Conservation (phyloP, 2,113 vertebrate genomes). For the Ciconia maguari region DNA sequence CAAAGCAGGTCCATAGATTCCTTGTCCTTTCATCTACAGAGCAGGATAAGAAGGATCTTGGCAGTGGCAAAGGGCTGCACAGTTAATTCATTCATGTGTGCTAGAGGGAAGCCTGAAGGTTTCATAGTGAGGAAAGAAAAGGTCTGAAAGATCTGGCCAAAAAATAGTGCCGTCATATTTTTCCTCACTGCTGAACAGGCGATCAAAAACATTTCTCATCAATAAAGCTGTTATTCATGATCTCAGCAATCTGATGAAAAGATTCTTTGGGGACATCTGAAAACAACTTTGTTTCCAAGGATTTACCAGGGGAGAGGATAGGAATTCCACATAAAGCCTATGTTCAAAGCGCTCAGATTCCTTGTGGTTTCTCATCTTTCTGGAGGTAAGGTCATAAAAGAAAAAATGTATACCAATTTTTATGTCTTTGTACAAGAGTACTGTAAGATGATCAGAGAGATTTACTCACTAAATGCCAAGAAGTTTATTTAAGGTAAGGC, state of each 20-base stretch:
- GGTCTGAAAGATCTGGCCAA: background rate
- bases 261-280: constrained; percentile 11
- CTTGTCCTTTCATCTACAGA: constrained; percentile 11
- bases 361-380: constrained; percentile 44
- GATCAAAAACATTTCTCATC: background rate
- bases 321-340: background rate
- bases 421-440: background rate
- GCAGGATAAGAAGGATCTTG: background rate
- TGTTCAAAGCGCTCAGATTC: background rate
- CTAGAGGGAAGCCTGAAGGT: background rate
- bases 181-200: background rate
- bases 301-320: background rate
- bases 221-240: constrained; percentile 5
- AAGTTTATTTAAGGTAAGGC: constrained; percentile 32
- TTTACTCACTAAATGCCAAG: background rate
- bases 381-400: constrained; percentile 20
- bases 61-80: background rate
- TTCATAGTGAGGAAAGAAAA: background rate
- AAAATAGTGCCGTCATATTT: background rate
- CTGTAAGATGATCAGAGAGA: background rate
- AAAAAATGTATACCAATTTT: background rate
- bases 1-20: constrained; percentile 14
- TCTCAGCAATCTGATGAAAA: background rate
- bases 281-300: constrained; percentile 34
- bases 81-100: background rate